Evolutionary conservation across 2,113 vertebrate genomes (phyloP).

Genomic region (Miniopterus natalensis): DNA sequence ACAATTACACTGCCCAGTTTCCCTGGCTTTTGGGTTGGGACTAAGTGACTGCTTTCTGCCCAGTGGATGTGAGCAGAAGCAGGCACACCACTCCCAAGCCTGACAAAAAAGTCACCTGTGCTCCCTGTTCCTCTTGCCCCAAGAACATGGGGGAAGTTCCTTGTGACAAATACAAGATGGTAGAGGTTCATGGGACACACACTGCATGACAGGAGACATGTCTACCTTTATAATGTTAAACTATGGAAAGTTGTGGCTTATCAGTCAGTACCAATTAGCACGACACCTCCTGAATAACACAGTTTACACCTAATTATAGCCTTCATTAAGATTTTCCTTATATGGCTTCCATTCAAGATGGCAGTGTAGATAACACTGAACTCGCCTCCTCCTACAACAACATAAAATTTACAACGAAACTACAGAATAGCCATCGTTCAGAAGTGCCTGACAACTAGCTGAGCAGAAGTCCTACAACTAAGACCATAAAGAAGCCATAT

Average conservation of each 20-base stretch:
- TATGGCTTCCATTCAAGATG: neutral
- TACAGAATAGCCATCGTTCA: neutral
- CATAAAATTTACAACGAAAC: neutral
- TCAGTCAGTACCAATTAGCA: neutral
- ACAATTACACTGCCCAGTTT: neutral
- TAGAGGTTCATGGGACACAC: neutral
- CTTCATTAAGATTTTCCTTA: neutral
- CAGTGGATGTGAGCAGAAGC: neutral
- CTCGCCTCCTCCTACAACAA: neutral
- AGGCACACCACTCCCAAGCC: fast-evolving
- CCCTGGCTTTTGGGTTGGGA: too few relatives aligned
- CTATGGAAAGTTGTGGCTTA: neutral
- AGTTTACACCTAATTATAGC: fast-evolving
- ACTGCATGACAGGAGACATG: fast-evolving
- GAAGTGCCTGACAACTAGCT: neutral
- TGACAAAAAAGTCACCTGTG: neutral
- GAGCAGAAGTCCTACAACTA: neutral
- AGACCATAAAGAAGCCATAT: neutral
- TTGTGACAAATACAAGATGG: neutral
- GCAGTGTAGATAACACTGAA: neutral
- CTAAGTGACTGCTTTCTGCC: neutral
- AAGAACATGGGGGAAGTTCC: neutral
- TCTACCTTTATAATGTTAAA: neutral
- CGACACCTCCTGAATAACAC: neutral
- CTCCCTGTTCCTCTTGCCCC: neutral